A percentile compares a stretch with the other conserved stretches of the same genome.
Conservation (phyloP, 2,113 vertebrate species). For the Fulica atra region DNA sequence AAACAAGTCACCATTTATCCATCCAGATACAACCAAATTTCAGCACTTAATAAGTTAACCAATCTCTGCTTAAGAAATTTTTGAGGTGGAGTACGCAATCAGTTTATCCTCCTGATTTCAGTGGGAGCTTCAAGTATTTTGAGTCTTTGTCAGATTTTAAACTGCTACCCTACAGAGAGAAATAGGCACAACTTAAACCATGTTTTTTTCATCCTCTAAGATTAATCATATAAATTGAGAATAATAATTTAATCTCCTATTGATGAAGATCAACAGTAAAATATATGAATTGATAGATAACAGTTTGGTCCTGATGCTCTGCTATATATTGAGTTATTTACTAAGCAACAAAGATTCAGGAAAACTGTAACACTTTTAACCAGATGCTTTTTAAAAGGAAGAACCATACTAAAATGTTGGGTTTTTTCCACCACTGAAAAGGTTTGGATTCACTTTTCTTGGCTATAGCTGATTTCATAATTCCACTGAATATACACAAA, state of each 20-base stretch:
- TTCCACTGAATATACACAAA: background rate
- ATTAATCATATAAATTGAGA: background rate
- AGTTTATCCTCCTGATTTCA: background rate
- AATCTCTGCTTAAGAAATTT: background rate
- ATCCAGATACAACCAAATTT: background rate
- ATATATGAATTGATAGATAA: background rate
- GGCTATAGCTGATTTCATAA: background rate
- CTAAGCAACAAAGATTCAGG: background rate
- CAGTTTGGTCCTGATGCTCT: background rate
- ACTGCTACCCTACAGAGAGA: background rate
- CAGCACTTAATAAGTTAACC: background rate
- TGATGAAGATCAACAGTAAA: background rate
- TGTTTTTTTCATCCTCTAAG: background rate
- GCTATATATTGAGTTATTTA: background rate
- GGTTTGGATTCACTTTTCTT: background rate
- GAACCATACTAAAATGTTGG: fast-evolving
- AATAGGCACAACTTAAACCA: background rate
- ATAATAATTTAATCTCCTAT: background rate
- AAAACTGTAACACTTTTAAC: background rate
- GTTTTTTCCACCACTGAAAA: background rate
- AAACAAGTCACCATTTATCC: background rate
- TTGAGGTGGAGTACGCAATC: background rate
- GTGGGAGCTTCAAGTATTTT: background rate
- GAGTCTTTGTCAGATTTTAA: background rate
- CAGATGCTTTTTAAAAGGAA: background rate